A percentile compares a stretch with the other conserved stretches of the same genome.
These are phyloP conservation scores for Hoplodrina ambigua DNA, from an alignment of 2,888 invertebrate species.

Conservation along the genomic window DNA sequence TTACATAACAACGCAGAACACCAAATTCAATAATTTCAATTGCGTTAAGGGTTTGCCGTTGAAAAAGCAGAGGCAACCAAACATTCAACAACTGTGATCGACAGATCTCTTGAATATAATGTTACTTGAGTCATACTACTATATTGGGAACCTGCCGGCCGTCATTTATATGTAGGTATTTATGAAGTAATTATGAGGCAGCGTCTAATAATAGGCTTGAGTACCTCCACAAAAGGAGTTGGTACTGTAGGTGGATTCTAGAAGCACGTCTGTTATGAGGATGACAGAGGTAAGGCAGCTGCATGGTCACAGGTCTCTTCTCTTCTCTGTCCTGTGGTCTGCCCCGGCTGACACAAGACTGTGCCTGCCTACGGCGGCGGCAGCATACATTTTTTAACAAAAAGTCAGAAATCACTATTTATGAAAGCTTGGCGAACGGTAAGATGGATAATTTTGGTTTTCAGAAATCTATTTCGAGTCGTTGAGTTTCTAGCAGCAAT, in stretches of 20 bases:
- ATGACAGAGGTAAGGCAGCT: slow-evolving; percentile 2
- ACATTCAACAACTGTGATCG: slow-evolving; percentile 44
- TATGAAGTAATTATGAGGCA: slow-evolving; percentile 43
- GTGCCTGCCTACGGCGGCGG: too few relatives aligned
- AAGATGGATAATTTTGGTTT: too few relatives aligned
- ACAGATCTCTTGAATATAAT: slow-evolving; percentile 29
- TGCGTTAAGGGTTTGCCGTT: slow-evolving; percentile 20
- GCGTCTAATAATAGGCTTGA: slow-evolving; percentile 28
- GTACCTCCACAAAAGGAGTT: slow-evolving; percentile 22
- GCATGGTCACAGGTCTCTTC: not conserved
- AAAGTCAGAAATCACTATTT: too few relatives aligned
- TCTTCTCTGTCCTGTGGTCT: too few relatives aligned
- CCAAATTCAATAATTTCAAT: slow-evolving; percentile 34
- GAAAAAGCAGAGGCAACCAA: slow-evolving; percentile 42
- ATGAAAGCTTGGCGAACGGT: too few relatives aligned
- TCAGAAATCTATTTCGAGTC: too few relatives aligned
- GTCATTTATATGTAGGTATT: slow-evolving; percentile 38
- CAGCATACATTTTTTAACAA: too few relatives aligned
- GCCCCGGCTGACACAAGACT: too few relatives aligned
- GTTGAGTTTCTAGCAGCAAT: too few relatives aligned
- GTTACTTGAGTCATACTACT: slow-evolving; percentile 48
- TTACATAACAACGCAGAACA: slow-evolving; percentile 8
- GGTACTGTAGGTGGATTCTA: slow-evolving; percentile 12
- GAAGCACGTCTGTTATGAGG: slow-evolving; percentile 3
- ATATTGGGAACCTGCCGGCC: slow-evolving; percentile 35